These are phyloP conservation scores for Camponotus fellah DNA, from an alignment of 2,888 invertebrate species.

Conservation along the genomic window DNA sequence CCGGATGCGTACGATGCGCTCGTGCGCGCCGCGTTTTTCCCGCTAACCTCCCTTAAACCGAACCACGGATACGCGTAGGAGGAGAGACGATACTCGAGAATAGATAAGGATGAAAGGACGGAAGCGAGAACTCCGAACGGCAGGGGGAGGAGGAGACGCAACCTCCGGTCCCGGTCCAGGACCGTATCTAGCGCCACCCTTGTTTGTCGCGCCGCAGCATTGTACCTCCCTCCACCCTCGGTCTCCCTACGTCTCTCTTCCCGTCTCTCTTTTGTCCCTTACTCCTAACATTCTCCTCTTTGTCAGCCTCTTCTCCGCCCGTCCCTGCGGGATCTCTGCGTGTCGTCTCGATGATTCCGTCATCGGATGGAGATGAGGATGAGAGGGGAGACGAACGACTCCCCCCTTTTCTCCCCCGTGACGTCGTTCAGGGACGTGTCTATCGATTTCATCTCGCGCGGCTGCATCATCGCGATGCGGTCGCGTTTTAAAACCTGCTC, in stretches of 20 bases:
- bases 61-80: slow-evolving; percentile 11
- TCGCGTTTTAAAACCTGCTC: slow-evolving; percentile 53
- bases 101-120: slow-evolving; percentile 37
- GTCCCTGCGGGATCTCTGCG: slow-evolving; percentile 68
- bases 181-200: slow-evolving; percentile 76
- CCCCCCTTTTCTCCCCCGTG: slow-evolving; percentile 66
- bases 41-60: slow-evolving; percentile 18
- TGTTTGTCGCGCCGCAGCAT: slow-evolving; percentile 72
- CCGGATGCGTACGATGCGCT: slow-evolving; percentile 20
- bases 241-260: slow-evolving; percentile 18
- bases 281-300: slow-evolving; percentile 14
- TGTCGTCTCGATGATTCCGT: slow-evolving; percentile 75
- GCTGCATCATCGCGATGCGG: slow-evolving; percentile 63
- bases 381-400: slow-evolving; percentile 33
- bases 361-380: slow-evolving; percentile 58
- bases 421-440: slow-evolving; percentile 76
- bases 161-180: slow-evolving; percentile 75
- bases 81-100: slow-evolving; percentile 42
- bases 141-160: slow-evolving; percentile 15
- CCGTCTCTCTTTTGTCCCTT: slow-evolving; percentile 6
- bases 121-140: slow-evolving; percentile 4
- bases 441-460: slow-evolving; percentile 74
- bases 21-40: slow-evolving; percentile 49
- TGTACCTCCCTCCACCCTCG: slow-evolving; percentile 61
- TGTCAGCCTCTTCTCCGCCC: slow-evolving; percentile 25